Evolutionary conservation across 2,113 vertebrate genomes (phyloP), one percentile per base, ranked within the genome.

Genomic region (Hepsetus odoe): DNA sequence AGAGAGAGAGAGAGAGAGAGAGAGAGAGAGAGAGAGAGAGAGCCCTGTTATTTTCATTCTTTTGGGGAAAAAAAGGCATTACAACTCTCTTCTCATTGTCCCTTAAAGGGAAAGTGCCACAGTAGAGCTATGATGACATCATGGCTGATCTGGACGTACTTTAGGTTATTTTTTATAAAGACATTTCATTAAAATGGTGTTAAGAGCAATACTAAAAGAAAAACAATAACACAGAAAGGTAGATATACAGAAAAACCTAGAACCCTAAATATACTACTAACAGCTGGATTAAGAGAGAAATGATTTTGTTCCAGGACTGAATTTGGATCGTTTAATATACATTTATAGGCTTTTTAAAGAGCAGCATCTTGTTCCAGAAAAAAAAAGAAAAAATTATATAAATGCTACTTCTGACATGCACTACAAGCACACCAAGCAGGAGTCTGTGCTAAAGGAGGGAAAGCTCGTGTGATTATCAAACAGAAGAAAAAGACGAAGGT

Each of bases 41-140:
- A 5, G 13, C 8, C 33, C 51, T 8, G 64, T 73, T 40, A n/a
- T 62, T 44, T 61, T 71, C 40, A 76, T 83, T 72, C 51, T 40
- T 16, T 62, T 64, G 49, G 58, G 12, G 20, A 55, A 66, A 40
- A 79, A n/a, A 76, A 77, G 42, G 16, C 30, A 79, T 81, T 83
- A 71, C 44, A 69, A 53, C 72, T 18, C 69, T n/a, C 33, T 44
- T 79, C 62, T 83, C 67, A 71, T 55, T 28, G 67, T 30, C 67
- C 55, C 58, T 70, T 35, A 72, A 74, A 40, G 44, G 72, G 46
- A 55, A 51, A 51, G 30, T 13, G 1, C 28, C 44, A 72, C 55
- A 79, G 79, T 64, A 35, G 30, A 32, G 61, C 26, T 70, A 51
- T 18, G 35, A n/a, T 18, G 51, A 74, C 58, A 59, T 46, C 42